These are phyloP conservation scores for Enteromius anoplus DNA, from an alignment of 2,797 vertebrate species.

Conservation along the genomic window DNA sequence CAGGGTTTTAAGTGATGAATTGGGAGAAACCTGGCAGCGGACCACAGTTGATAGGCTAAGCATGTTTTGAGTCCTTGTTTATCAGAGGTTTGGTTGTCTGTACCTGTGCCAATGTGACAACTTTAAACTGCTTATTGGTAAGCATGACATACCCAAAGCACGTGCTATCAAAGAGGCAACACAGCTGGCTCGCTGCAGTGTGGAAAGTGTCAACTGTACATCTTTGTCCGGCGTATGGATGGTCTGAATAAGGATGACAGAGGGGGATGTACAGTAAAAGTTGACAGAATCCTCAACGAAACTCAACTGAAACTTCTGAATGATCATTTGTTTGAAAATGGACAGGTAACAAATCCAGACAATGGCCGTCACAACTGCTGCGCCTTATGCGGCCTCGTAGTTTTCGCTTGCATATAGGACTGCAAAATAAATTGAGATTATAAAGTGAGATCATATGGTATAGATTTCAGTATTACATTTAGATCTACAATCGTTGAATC, in stretches of 20 bases:
- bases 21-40: slow-evolving; percentile 39
- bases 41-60: slow-evolving; percentile 44
- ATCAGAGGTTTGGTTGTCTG: slow-evolving; percentile 41
- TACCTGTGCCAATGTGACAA: slow-evolving; percentile 40
- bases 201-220: not conserved
- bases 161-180: slow-evolving; percentile 13
- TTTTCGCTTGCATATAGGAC: not conserved
- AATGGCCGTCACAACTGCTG: not conserved
- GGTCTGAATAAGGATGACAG: not conserved
- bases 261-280: not conserved
- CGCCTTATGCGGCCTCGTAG: not conserved
- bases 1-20: slow-evolving; percentile 31
- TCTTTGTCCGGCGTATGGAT: not conserved
- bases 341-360: not conserved
- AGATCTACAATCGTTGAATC: not conserved
- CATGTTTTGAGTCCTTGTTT: slow-evolving; percentile 41
- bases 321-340: not conserved
- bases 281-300: not conserved
- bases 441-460: not conserved
- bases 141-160: slow-evolving; percentile 13
- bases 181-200: not conserved
- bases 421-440: not conserved
- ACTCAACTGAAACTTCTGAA: not conserved
- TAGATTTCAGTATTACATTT: not conserved
- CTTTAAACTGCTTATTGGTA: slow-evolving; percentile 31